Base-by-base conservation (phyloP, 2,113 vertebrate species). In the Nematolebias whitei region DNA sequence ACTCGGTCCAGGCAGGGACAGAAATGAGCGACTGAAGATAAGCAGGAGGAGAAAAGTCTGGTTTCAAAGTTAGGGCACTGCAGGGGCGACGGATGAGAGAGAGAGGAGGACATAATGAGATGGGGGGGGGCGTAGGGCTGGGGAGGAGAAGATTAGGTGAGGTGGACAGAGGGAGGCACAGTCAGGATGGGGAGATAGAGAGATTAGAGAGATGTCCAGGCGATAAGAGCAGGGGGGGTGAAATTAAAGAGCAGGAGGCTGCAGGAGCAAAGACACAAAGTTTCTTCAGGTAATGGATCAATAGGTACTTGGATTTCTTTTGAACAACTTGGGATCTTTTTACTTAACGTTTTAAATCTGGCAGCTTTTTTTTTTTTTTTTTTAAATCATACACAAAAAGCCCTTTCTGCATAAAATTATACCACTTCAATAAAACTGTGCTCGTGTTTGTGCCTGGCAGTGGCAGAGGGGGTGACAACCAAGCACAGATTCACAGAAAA, bases 1-100 rank as follows among this genome's bases (percentile, higher is more conserved):
- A 80, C 68, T 83, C 72, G 47, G 63, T 43, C 26, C 50, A 24
- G 92, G 71, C 92, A 80, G 74, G 92, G 90, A n/a, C n/a, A 92
- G 68, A 91, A 87, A 74, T 91, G 92, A 64, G 90, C 80, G 50
- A 75, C 80, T 32, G 76, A 50, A 82, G 78, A 86, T 80, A 65
- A 71, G 59, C 15, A 12, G 8, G 2, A 16, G 55, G 47, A 22
- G 8, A 50, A 78, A 35, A 74, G 68, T 65, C 56, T 50, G 19
- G 63, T 82, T 87, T 87, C 86, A 88, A 80, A 87, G 76, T 49
- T 56, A 80, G 62, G 87, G 64, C 82, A 63, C 76, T n/a, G 76
- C 43, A 19, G 52, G 1, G 77, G 85, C 84, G 70, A 82, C 44
- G 40, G 82, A 85, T 83, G 87, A 76, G 75, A 78, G 72, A 76